phyloP scores from a whole-genome alignment of 2,113 vertebrate species.

The Cettia cetti region DNA sequence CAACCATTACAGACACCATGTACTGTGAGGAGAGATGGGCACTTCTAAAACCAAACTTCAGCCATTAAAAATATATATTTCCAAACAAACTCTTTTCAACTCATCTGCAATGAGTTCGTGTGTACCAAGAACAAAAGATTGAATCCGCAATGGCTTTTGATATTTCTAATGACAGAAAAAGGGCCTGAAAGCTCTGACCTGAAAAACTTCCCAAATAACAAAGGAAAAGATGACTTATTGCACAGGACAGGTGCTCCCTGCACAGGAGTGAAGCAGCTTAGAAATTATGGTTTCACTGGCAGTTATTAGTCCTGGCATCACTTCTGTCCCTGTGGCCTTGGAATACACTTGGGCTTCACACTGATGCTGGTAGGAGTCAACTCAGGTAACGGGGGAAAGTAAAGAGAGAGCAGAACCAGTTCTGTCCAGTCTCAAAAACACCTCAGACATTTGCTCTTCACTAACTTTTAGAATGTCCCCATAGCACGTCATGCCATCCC shows the following conservation, averaged over 20 bases:
- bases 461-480: constrained; percentile 78
- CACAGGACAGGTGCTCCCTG: neutral
- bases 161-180: neutral
- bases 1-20: neutral
- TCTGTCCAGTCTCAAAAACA: neutral
- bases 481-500: constrained; percentile 84
- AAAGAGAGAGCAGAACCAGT: neutral
- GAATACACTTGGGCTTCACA: neutral
- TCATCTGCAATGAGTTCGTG: neutral
- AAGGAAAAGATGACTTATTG: neutral
- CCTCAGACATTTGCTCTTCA: neutral
- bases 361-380: neutral
- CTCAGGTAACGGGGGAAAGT: neutral
- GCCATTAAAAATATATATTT: neutral
- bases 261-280: neutral
- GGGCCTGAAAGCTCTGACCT: neutral
- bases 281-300: neutral
- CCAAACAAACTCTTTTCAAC: neutral
- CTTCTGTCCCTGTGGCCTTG: neutral
- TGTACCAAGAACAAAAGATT: neutral
- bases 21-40: neutral
- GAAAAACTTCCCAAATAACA: neutral
- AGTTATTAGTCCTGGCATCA: neutral
- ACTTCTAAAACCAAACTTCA: neutral
- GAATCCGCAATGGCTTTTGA: neutral